Conservation (phyloP, 2,888 invertebrate species). For the Drepana falcataria region DNA sequence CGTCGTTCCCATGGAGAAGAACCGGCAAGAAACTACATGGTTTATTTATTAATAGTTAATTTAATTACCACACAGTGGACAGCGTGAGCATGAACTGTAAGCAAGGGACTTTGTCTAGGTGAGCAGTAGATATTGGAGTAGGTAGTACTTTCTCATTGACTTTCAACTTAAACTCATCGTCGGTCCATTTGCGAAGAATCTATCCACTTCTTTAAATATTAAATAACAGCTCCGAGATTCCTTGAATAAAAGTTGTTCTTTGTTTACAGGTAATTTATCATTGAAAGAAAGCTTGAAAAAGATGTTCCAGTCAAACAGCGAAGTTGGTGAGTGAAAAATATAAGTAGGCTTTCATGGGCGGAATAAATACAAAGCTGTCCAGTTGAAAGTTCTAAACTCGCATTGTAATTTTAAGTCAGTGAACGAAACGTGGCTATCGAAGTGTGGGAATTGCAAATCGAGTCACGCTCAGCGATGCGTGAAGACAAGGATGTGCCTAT, state of each 20-base stretch:
- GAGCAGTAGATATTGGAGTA: too few species aligned
- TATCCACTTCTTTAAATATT: too few species aligned
- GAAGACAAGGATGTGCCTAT: constrained; percentile 65
- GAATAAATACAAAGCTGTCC: constrained; percentile 43
- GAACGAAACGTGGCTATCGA: constrained; percentile 56
- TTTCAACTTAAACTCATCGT: too few species aligned
- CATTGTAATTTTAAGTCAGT: constrained; percentile 60
- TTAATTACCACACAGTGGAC: too few species aligned
- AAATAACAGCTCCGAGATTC: too few species aligned
- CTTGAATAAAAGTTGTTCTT: constrained; percentile 19
- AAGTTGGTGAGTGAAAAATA: constrained; percentile 30
- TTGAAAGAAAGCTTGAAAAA: constrained; percentile 8
- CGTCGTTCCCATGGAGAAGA: too few species aligned
- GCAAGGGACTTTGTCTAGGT: too few species aligned
- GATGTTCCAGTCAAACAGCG: constrained; percentile 20
- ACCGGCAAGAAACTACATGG: too few species aligned
- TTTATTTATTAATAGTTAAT: too few species aligned
- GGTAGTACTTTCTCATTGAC: too few species aligned
- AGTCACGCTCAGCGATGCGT: constrained; percentile 54
- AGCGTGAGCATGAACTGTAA: too few species aligned
- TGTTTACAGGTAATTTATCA: constrained; percentile 47
- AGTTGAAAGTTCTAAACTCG: constrained; percentile 42
- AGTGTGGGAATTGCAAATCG: constrained; percentile 67
- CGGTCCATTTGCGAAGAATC: too few species aligned
- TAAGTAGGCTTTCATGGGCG: constrained; percentile 28